A percentile compares a stretch with the other conserved stretches of the same genome.
Evolutionary conservation across 2,888 invertebrate genomes (phyloP).

Genomic region (Leptinotarsa tumamoca): DNA sequence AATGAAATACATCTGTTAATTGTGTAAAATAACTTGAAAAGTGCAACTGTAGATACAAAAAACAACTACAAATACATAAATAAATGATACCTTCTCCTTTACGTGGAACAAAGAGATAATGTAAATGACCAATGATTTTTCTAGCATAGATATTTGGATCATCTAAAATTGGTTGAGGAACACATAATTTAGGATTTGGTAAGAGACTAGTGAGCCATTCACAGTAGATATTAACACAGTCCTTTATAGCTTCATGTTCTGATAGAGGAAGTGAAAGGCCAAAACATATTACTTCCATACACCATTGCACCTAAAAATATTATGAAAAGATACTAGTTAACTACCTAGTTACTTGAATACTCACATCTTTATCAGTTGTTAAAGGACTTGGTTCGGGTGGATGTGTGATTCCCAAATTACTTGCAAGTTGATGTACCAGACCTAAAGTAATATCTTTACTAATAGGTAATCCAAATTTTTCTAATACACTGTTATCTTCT

Average conservation of each 20-base stretch:
- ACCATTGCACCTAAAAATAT: conserved; percentile 82
- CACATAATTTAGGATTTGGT: conserved; percentile 85
- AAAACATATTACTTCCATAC: conserved; percentile 89
- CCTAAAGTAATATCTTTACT: conserved; percentile 86
- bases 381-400: conserved; percentile 87
- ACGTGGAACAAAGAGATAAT: conserved; percentile 93
- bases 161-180: conserved; percentile 89
- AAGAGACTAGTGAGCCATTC: conserved; percentile 94
- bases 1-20: conserved; percentile 29
- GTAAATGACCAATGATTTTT: conserved; percentile 91
- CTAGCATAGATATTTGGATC: conserved; percentile 92
- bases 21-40: conserved; percentile 19
- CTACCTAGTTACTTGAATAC: conserved; percentile 22
- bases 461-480: conserved; percentile 78
- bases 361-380: conserved; percentile 86
- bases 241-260: conserved; percentile 94
- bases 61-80: neutral
- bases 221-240: conserved; percentile 96
- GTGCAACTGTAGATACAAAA: conserved; percentile 35
- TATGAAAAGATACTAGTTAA: conserved; percentile 18
- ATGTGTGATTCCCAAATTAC: conserved; percentile 79
- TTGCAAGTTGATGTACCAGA: conserved; percentile 82
- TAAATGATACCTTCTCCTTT: conserved; percentile 84
- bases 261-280: conserved; percentile 89
- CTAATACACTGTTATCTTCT: conserved; percentile 79